These are phyloP conservation scores for Hypolimnas misippus DNA, from an alignment of 2,888 invertebrate species.

Conservation along the genomic window DNA sequence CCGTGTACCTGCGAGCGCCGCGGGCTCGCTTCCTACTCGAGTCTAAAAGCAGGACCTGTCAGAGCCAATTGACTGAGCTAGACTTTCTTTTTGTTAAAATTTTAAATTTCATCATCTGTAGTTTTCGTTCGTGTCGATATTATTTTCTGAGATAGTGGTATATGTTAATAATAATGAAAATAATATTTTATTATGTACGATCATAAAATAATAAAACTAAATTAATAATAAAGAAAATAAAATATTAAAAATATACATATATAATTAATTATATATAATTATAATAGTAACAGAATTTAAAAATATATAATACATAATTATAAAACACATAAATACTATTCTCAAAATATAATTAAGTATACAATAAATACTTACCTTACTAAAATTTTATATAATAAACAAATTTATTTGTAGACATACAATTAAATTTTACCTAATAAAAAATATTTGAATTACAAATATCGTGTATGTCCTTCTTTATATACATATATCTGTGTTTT, in stretches of 20 bases:
- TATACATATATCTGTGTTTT: neutral
- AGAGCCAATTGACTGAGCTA: constrained; percentile 67
- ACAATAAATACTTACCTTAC: constrained; percentile 17
- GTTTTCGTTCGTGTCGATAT: neutral
- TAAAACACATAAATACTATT: neutral
- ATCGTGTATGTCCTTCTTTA: neutral
- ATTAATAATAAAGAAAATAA: neutral
- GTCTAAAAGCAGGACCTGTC: constrained; percentile 83
- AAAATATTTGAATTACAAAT: neutral
- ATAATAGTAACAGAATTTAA: neutral
- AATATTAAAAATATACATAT: neutral
- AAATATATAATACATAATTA: neutral
- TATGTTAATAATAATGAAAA: neutral
- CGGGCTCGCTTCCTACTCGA: constrained; percentile 77
- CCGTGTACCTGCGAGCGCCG: constrained; percentile 73
- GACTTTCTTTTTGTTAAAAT: constrained; percentile 12
- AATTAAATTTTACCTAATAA: neutral
- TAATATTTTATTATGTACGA: neutral
- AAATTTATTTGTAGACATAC: neutral
- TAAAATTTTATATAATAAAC: neutral
- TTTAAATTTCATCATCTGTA: constrained; percentile 54
- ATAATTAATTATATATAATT: neutral
- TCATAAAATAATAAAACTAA: neutral
- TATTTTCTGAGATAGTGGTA: no score
- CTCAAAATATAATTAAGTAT: neutral